phyloP scores from a whole-genome alignment of 2,888 invertebrate genomes.

The Platypus cylindrus region DNA sequence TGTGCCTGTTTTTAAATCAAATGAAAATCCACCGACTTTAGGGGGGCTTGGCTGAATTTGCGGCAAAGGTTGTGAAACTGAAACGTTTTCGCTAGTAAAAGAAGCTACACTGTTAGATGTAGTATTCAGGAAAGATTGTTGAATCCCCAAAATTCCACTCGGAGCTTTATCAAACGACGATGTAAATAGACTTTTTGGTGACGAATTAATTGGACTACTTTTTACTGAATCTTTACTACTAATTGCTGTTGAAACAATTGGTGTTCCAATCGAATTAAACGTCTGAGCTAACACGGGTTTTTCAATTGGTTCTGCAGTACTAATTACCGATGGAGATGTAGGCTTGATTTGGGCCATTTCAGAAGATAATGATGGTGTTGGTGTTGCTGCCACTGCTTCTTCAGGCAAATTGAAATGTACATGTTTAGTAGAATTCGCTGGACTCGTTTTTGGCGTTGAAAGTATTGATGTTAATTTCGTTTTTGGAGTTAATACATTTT shows the following conservation, averaged over 20 bases:
- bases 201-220: too few species aligned
- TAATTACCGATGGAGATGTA: too few species aligned
- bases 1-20: conserved; percentile 23
- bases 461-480: conserved; percentile 23
- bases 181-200: too few species aligned
- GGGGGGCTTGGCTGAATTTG: conserved; percentile 13
- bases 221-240: conserved; percentile 5
- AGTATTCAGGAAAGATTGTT: too few species aligned
- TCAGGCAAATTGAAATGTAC: conserved; percentile 26
- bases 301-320: too few species aligned
- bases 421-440: conserved; percentile 23
- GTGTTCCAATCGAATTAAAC: conserved; percentile 7
- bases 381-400: too few species aligned
- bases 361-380: conserved; percentile 3
- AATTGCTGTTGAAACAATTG: conserved; percentile 9
- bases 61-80: conserved; percentile 5
- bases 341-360: neutral
- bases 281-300: too few species aligned
- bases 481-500: neutral
- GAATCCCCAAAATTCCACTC: too few species aligned
- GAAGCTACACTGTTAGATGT: too few species aligned
- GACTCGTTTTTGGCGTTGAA: conserved; percentile 17
- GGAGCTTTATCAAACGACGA: too few species aligned
- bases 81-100: neutral
- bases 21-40: conserved; percentile 27